Evolutionary conservation across 2,113 vertebrate species (phyloP).

Genomic region (Uropsilus gracilis): DNA sequence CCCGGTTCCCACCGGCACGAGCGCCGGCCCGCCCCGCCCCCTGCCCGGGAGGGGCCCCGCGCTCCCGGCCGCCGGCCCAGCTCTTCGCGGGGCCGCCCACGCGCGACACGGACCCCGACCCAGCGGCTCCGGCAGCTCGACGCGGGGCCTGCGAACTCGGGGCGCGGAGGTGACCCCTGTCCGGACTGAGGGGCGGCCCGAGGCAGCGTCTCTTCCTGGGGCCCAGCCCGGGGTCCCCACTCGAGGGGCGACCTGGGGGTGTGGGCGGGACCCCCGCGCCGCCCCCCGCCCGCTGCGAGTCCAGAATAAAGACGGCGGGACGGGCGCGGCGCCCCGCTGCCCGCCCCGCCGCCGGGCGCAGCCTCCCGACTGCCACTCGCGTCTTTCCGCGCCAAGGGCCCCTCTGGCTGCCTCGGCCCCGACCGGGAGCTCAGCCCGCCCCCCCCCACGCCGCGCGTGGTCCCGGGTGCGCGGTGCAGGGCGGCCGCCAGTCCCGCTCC

Average conservation of each 20-base stretch:
- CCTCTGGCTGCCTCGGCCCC: neutral
- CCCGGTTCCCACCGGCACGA: slow-evolving; percentile 76
- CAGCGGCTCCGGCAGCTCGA: neutral
- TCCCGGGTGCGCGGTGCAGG: too few relatives aligned
- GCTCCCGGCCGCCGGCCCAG: too few relatives aligned
- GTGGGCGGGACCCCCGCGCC: neutral
- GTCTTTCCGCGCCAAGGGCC: neutral
- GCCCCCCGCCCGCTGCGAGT: neutral
- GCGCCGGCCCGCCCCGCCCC: neutral
- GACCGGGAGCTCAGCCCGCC: neutral
- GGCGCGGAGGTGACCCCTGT: neutral
- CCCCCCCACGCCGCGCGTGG: too few relatives aligned
- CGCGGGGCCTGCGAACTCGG: neutral
- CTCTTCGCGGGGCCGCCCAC: neutral
- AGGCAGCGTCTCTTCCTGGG: neutral
- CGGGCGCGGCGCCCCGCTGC: neutral
- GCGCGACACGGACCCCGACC: neutral
- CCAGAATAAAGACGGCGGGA: slow-evolving; percentile 46
- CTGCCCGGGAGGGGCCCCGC: too few relatives aligned
- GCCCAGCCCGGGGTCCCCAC: neutral
- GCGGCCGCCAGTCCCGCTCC: too few relatives aligned
- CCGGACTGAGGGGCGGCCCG: too few relatives aligned
- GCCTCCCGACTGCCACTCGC: neutral
- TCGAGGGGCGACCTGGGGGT: neutral
- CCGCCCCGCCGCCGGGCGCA: neutral